Evolutionary conservation across 2,797 vertebrate genomes (phyloP), one percentile per base, ranked within the genome.

Genomic region (Spondyliosoma cantharus): DNA sequence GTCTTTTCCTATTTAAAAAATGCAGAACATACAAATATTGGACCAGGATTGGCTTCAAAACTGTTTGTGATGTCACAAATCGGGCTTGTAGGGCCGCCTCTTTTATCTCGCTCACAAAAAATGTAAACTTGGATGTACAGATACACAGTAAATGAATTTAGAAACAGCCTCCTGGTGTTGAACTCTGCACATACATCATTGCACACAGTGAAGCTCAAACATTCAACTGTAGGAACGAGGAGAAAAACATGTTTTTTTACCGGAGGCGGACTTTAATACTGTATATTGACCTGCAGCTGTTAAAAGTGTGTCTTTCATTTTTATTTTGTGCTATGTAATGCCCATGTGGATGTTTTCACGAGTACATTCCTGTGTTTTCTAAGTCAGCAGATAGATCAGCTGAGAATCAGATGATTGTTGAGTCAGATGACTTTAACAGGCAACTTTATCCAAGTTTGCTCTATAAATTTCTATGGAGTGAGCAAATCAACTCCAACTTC

Each of bases 321-420:
- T 19, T 46, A 52, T 57, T 70, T 49, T 49, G 13, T 69, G 76
- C 70, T 56, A 62, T n/a, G 29, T 78, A 57, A 82, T 54, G 72
- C 37, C 66, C 80, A 73, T 81, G 88, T 74, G 87, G 74, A 76
- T 60, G 76, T 70, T 89, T 89, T 77, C 61, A 82, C 5, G 0
- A 84, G 69, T 54, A 75, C 59, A 68, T 78, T 80, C 71, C 64
- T 74, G 65, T 71, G 74, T 76, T 85, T 78, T 88, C 71, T 43
- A 76, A 24, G 91, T 92, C 91, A 94, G 88, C 91, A 89, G 91
- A 81, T 67, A 75, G 61, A 87, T 93, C 93, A 93, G 91, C 91
- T 93, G 92, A 93, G 88, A 68, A 89, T 91, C 90, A 92, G 91
- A 91, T 93, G 92, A 90, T 89, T 59, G 83, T 87, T 78, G 70